These are phyloP conservation scores for Bombyx mandarina DNA, from an alignment of 1,140 invertebrate species.

Conservation along the genomic window DNA sequence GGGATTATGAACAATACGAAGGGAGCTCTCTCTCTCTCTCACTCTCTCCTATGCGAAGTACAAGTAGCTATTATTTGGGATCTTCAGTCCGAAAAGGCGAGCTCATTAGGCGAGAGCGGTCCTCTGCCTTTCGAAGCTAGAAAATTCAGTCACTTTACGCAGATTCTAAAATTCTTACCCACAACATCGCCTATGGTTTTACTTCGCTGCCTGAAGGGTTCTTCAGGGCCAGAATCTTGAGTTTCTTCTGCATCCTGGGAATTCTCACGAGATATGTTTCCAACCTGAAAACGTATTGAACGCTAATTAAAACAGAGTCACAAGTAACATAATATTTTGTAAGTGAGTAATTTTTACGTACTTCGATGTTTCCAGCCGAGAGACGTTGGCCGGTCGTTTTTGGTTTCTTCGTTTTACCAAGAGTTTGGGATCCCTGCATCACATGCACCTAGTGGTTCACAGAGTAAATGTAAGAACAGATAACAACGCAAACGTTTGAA, in stretches of 20 bases:
- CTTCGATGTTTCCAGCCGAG: slow-evolving; percentile 89
- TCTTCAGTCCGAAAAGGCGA: too few relatives aligned
- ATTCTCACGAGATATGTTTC: slow-evolving; percentile 76
- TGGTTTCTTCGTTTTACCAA: slow-evolving; percentile 81
- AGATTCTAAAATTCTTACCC: slow-evolving; percentile 66
- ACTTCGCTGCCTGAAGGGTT: slow-evolving; percentile 85
- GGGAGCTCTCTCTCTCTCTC: too few relatives aligned
- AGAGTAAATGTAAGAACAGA: too few relatives aligned
- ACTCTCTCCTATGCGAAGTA: too few relatives aligned
- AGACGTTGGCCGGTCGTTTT: slow-evolving; percentile 82
- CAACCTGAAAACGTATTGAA: slow-evolving; percentile 67
- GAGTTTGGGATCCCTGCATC: slow-evolving; percentile 78
- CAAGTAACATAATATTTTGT: not conserved
- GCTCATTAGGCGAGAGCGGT: too few relatives aligned
- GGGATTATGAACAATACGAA: too few relatives aligned
- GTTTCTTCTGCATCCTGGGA: slow-evolving; percentile 72
- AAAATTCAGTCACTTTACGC: too few relatives aligned
- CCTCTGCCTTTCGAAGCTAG: too few relatives aligned
- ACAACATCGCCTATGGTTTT: slow-evolving; percentile 89
- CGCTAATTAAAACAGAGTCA: slow-evolving; percentile 2
- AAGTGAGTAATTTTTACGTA: slow-evolving; percentile 7
- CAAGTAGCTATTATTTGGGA: too few relatives aligned
- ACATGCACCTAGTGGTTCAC: slow-evolving; percentile 65
- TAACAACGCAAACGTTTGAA: too few relatives aligned
- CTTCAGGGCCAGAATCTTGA: slow-evolving; percentile 61